phyloP scores from a whole-genome alignment of 2,797 vertebrate genomes.

The Lagorchestes hirsutus region DNA sequence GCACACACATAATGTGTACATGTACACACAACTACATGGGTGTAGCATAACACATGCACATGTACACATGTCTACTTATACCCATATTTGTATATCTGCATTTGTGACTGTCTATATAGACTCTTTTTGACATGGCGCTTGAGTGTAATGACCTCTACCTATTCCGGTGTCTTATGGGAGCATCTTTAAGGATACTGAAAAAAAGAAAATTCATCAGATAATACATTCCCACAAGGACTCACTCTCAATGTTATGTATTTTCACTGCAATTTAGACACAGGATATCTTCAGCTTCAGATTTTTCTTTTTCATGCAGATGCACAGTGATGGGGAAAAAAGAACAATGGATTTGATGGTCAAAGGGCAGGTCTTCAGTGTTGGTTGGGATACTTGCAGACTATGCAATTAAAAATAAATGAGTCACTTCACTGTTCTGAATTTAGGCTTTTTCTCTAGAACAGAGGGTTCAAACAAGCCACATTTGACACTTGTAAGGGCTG shows the following conservation, averaged over 20 bases:
- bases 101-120: neutral
- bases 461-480: neutral
- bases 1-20: neutral
- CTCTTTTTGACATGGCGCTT: neutral
- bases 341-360: neutral
- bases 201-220: neutral
- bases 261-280: neutral
- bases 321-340: neutral
- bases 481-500: neutral
- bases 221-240: neutral
- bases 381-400: neutral
- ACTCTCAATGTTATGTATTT: neutral
- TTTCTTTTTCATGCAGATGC: neutral
- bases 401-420: neutral
- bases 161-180: neutral
- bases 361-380: neutral
- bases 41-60: neutral
- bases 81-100: neutral
- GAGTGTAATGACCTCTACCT: neutral
- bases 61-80: neutral
- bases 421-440: neutral
- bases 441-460: neutral
- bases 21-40: too few species aligned
- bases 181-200: neutral
- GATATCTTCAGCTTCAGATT: neutral